A percentile compares a stretch with the other conserved stretches of the same genome.
Conservation (phyloP, 2,888 invertebrate genomes). For the Acrocyrtus sp. region DNA sequence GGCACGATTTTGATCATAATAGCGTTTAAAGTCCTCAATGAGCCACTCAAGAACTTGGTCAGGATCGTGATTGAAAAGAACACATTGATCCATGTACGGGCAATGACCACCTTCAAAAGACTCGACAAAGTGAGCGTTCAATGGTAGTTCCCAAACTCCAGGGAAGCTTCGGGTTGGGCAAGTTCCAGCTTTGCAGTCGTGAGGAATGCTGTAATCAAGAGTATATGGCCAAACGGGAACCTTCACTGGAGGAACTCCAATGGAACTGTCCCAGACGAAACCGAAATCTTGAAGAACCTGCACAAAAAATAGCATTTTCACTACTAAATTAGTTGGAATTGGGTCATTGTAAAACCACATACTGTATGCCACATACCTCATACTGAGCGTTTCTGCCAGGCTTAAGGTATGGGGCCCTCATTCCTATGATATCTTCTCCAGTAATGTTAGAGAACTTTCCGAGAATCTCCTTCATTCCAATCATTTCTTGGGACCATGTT, state of each 20-base stretch:
- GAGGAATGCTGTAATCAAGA: conserved; percentile 90
- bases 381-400: conserved; percentile 94
- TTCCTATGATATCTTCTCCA: conserved; percentile 83
- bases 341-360: too few relatives aligned
- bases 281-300: conserved; percentile 92
- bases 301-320: too few relatives aligned
- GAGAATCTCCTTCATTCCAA: conserved; percentile 90
- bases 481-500: conserved; percentile 94
- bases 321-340: too few relatives aligned
- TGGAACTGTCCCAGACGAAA: conserved; percentile 92
- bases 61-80: conserved; percentile 73
- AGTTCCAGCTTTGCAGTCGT: conserved; percentile 92
- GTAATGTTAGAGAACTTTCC: conserved; percentile 84
- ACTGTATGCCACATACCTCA: too few relatives aligned
- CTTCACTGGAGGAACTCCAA: conserved; percentile 82
- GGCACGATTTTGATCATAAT: conserved; percentile 87
- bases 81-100: conserved; percentile 80
- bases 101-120: conserved; percentile 92
- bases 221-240: conserved; percentile 95
- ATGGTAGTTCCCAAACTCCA: conserved; percentile 93
- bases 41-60: conserved; percentile 79
- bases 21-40: conserved; percentile 85
- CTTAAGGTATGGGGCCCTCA: conserved; percentile 89
- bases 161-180: conserved; percentile 90
- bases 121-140: conserved; percentile 90